Percentiles rank a stretch among this genome's conserved stretches.
phyloP scores from a whole-genome alignment of 2,888 invertebrate species.

The Nematopogon swammerdamellus region DNA sequence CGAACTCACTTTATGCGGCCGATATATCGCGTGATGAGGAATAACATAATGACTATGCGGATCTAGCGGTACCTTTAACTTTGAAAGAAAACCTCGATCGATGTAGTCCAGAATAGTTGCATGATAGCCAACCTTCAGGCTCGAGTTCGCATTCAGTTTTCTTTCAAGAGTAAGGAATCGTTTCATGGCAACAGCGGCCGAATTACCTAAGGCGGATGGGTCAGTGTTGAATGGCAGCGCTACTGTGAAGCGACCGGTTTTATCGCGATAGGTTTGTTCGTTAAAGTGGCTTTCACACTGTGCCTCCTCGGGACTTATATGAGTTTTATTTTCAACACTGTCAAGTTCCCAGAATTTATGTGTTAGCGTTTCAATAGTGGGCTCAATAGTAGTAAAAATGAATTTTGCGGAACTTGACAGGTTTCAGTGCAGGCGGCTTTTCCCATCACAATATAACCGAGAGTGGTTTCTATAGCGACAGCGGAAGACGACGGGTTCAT shows the following conservation, averaged over 20 bases:
- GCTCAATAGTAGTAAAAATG: not conserved
- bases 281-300: not conserved
- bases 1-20: not conserved
- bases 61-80: not conserved
- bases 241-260: not conserved
- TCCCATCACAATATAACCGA: not conserved
- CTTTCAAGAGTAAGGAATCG: not conserved
- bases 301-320: not conserved
- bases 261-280: not conserved
- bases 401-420: not conserved
- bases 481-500: not conserved
- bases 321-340: not conserved
- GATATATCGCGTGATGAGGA: conserved; percentile 1
- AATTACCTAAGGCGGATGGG: not conserved
- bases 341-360: not conserved
- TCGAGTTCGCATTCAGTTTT: not conserved
- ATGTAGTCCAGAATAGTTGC: not conserved
- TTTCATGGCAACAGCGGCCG: not conserved
- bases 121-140: not conserved
- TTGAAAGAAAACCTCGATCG: not conserved
- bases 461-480: not conserved
- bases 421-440: not conserved
- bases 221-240: not conserved
- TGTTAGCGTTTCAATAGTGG: not conserved
- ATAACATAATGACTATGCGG: not conserved